Percentiles rank a stretch among this genome's conserved stretches.
Evolutionary conservation across 2,113 vertebrate species (phyloP).

Genomic region (Pogona vitticeps): DNA sequence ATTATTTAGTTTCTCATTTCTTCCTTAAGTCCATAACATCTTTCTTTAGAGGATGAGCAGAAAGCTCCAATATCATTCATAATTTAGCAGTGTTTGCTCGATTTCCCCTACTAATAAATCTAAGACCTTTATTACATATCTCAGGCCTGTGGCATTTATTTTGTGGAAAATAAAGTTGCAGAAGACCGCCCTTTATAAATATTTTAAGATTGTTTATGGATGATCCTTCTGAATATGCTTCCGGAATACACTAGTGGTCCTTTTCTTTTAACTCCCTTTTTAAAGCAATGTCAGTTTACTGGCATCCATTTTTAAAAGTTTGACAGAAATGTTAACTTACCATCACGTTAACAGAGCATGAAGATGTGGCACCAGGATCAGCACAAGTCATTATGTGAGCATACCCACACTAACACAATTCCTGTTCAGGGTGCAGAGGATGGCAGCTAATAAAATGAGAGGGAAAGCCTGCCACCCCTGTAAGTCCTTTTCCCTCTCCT

Average conservation of each 20-base stretch:
- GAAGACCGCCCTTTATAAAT: not conserved
- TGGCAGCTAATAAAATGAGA: not conserved
- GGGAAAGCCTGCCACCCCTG: no score
- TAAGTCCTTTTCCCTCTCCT: not conserved
- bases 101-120: conserved; percentile 25
- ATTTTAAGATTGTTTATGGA: conserved; percentile 23
- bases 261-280: conserved; percentile 21
- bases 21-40: not conserved
- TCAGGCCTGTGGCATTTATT: conserved; percentile 17
- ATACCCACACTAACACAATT: no score
- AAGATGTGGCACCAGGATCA: no score
- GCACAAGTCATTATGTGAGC: no score
- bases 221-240: conserved; percentile 17
- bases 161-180: conserved; percentile 40
- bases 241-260: not conserved
- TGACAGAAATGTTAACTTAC: not conserved
- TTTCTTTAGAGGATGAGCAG: conserved; percentile 36
- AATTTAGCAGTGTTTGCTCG: conserved; percentile 2
- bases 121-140: conserved; percentile 10
- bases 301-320: not conserved
- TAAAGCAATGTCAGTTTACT: not conserved
- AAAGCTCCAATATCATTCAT: conserved; percentile 1
- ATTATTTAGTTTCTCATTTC: not conserved
- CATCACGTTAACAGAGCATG: no score
- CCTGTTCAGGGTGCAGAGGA: not conserved